These are phyloP conservation scores for Brachionus calyciflorus DNA, from an alignment of 1,140 invertebrate species.

Conservation along the genomic window DNA sequence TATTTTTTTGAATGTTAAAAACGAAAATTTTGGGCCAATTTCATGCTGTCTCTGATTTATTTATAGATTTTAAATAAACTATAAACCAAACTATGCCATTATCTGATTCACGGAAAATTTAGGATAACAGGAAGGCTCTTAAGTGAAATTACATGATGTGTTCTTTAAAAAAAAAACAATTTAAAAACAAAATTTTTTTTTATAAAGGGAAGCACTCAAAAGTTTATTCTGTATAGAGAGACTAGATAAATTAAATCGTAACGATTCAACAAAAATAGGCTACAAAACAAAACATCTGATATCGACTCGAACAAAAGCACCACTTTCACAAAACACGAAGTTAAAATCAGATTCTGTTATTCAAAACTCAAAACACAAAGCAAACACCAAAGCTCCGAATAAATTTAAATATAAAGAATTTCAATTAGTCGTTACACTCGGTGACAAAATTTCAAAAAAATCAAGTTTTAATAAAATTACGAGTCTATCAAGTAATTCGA, in stretches of 20 bases:
- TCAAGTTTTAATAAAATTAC: neutral
- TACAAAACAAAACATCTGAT: neutral
- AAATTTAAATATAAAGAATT: too few species aligned
- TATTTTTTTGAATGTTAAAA: too few species aligned
- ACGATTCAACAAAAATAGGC: slow-evolving; percentile 39
- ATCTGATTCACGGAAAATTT: too few species aligned
- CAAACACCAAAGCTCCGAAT: too few species aligned
- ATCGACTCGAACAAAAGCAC: neutral
- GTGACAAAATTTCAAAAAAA: neutral
- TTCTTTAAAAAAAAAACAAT: too few species aligned
- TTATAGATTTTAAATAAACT: too few species aligned
- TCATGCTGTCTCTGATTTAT: too few species aligned
- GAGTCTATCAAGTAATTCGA: neutral
- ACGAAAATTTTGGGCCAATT: too few species aligned
- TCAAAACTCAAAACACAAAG: neutral
- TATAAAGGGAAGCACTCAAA: neutral
- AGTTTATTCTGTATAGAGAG: neutral
- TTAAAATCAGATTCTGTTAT: slow-evolving; percentile 6
- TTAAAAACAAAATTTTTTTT: neutral
- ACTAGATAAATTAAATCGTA: neutral
- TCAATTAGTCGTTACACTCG: too few species aligned
- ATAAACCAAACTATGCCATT: too few species aligned
- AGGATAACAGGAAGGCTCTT: too few species aligned
- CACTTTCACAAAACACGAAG: neutral
- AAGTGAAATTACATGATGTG: too few species aligned